Base-by-base conservation (phyloP, 2,888 invertebrate genomes). In the Sminthurides aquaticus region DNA sequence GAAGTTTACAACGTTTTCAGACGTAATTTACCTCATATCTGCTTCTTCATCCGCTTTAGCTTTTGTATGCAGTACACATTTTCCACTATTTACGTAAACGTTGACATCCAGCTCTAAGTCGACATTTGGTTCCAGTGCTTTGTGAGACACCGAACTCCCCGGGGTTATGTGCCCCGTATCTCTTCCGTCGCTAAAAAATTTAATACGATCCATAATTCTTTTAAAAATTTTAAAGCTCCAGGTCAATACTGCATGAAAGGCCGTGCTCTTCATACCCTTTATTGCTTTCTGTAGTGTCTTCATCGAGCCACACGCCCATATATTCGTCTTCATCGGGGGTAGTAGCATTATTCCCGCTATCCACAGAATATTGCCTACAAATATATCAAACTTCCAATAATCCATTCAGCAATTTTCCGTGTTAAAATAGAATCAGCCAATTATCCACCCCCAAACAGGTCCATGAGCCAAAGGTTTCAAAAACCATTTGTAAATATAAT, bases 81-180 rank as follows among this genome's bases (percentile, higher is more conserved):
- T 94, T 8, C 97, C 97, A 75, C 93, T 93, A 79, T 95, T 96
- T 68, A 98, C 93, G 75, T 94, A 86, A 55, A 97, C 95, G 80
- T 95, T 95, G 3, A 98, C 91, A 78, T 96, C 96, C 74, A 98
- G 80, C 78, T 97, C 95, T 77, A 98, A 89, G 79, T 97, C 96
- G 62, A 97, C 91, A 77, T 91, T 94, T 0, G 96, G 94, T 76
- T 94, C 94, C 62, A 87, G 84, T 0, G 86, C 83, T 77, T 86
- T 75, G 52, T 71, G 71, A 0, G 71, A 70, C 0, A 70, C 65
- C 1, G 71, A 71, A 55, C 73, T 72, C 8, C 72, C 74, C 1
- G 74, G 74, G 1, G 73, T 74, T 60, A 71, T 58, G 22, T 71
- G 73, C 22, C 72, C 71, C 18, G 60, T 66, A 20, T 69, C 69